These are phyloP conservation scores for Triplophysa bombifrons DNA, from an alignment of 2,797 vertebrate genomes.

Conservation along the genomic window DNA sequence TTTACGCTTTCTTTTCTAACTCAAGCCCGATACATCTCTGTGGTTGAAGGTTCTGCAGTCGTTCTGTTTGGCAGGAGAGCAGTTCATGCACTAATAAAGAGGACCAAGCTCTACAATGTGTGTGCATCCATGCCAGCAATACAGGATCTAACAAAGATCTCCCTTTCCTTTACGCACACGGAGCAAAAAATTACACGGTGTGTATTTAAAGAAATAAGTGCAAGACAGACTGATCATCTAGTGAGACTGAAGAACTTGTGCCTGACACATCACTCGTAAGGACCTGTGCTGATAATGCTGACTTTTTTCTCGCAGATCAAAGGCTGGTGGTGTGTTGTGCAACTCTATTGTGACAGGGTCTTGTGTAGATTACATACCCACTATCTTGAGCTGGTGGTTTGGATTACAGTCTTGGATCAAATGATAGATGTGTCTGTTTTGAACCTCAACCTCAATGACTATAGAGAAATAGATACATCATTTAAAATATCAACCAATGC, in stretches of 20 bases:
- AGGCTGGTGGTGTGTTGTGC: constrained; percentile 20
- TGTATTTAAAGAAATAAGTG: too few relatives aligned
- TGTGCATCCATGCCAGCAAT: constrained; percentile 19
- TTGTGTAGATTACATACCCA: constrained; percentile 47
- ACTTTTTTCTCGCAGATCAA: constrained; percentile 50
- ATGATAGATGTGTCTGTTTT: constrained; percentile 58
- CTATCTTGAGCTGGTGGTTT: constrained; percentile 59
- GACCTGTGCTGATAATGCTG: neutral
- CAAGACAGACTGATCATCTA: neutral
- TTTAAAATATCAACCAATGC: neutral
- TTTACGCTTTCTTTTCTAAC: constrained; percentile 2
- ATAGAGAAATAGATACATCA: neutral
- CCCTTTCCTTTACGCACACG: neutral
- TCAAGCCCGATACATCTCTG: neutral
- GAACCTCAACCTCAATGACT: constrained; percentile 50
- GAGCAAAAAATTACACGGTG: too few relatives aligned
- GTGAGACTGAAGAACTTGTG: neutral
- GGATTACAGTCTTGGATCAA: constrained; percentile 70
- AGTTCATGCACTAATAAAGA: constrained; percentile 26
- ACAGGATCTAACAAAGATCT: neutral
- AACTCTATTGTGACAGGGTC: constrained; percentile 51
- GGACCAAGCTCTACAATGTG: neutral
- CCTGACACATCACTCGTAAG: neutral
- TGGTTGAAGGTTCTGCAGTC: constrained; percentile 15
- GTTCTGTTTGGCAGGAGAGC: constrained; percentile 12